Evolutionary conservation across 2,797 vertebrate genomes (phyloP), one percentile per base, ranked within the genome.

Genomic region (Cossypha niveicapilla): DNA sequence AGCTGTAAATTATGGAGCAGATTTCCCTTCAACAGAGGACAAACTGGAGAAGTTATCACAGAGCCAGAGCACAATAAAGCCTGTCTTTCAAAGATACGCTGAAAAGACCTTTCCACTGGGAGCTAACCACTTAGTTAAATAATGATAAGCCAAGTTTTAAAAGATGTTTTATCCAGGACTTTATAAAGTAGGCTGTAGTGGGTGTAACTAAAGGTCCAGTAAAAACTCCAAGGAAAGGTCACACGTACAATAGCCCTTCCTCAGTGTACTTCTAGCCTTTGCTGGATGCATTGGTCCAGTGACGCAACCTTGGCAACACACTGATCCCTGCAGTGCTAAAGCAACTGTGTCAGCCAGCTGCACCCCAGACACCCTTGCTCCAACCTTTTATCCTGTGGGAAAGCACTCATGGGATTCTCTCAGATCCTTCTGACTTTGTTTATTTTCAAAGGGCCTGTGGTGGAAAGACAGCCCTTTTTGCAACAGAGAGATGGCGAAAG

Each of bases 1-100:
- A 72, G 25, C 8, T 90, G 47, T 91, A 91, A 93, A 80, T 89
- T 90, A 78, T 68, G 72, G 51, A 90, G 78, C 65, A 90, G 56
- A 88, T 84, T 85, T 78, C 66, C 47, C 62, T 86, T 93, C 73
- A 81, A 62, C 21, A 84, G 88, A 92, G 44, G 57, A 72, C 78
- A 86, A 93, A 82, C 57, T 67, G 53, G 75, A 92, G 71, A 85
- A 79, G 86, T 88, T 89, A 95, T 83, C 65, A 90, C 27, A 85
- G 63, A 93, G 75, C 24, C 68, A 83, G 60, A 70, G 72, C 42
- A 68, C 75, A 79, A 61, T 50, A 87, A 91, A 93, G 72, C 27
- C 61, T 56, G 67, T 57, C 81, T 89, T 93, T 87, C 63, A 79
- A 73, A 89, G 81, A 88, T 83, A 94, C 87, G 57, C 67, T 83